These are phyloP conservation scores for Mohoua ochrocephala DNA, from an alignment of 2,113 vertebrate species.

Conservation along the genomic window DNA sequence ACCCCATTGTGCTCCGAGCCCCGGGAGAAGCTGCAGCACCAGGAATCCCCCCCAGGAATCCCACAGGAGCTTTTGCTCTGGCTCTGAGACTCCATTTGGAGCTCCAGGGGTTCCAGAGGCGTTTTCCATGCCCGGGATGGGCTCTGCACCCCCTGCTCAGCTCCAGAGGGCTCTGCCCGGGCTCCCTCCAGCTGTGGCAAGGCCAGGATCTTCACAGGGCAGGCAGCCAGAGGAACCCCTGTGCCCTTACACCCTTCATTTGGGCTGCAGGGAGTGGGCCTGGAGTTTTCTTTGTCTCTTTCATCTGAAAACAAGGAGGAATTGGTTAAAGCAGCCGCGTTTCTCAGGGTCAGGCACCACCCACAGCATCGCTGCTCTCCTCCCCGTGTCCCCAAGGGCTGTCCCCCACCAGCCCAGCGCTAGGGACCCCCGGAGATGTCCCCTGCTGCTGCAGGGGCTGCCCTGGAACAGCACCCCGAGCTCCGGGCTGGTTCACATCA, in stretches of 20 bases:
- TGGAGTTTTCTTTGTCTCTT: slow-evolving; percentile 4
- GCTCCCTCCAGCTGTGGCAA: background rate
- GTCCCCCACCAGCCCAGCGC: too few relatives aligned
- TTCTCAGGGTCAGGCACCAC: background rate
- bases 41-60: background rate
- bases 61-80: background rate
- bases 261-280: background rate
- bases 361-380: background rate
- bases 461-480: background rate
- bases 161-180: fast-evolving
- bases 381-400: fast-evolving
- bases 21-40: background rate
- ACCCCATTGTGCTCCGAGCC: background rate
- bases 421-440: too few relatives aligned
- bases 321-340: background rate
- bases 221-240: background rate
- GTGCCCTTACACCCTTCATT: background rate
- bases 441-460: background rate
- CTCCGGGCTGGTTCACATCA: background rate
- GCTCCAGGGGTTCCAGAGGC: fast-evolving
- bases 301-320: slow-evolving; percentile 22
- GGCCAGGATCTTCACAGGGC: background rate
- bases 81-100: background rate
- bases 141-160: background rate
- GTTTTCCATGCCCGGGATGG: fast-evolving